Conservation (phyloP, 2,797 vertebrate genomes). For the Iguana delicatissima region DNA sequence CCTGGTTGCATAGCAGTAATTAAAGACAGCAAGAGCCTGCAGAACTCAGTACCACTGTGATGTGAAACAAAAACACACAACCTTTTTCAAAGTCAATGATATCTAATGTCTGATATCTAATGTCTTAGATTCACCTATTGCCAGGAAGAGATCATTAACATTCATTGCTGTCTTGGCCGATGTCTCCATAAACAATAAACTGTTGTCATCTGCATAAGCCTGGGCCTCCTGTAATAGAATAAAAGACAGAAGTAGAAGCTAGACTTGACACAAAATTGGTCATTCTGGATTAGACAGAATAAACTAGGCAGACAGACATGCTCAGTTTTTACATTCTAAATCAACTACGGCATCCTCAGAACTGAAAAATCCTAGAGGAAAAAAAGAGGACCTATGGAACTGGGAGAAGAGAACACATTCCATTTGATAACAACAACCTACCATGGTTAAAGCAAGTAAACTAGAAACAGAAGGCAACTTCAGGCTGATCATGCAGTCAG, state of each 20-base stretch:
- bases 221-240: slow-evolving; percentile 80
- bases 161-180: slow-evolving; percentile 88
- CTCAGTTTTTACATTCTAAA: neutral
- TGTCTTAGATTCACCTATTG: slow-evolving; percentile 80
- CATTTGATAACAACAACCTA: neutral
- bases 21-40: neutral
- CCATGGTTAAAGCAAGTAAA: neutral
- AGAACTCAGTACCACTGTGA: neutral
- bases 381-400: neutral
- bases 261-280: neutral
- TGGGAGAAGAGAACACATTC: neutral
- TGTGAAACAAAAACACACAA: neutral
- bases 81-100: neutral
- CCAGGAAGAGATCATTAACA: slow-evolving; percentile 85
- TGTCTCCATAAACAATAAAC: slow-evolving; percentile 86
- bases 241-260: neutral
- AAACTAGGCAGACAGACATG: neutral
- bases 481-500: neutral
- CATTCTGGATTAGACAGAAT: neutral
- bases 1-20: neutral
- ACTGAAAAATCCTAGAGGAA: neutral
- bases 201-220: slow-evolving; percentile 86
- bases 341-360: neutral
- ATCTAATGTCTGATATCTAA: neutral
- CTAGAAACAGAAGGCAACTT: neutral